Percentiles rank a stretch among this genome's conserved stretches.
These are phyloP conservation scores for Aphaenogaster floridana DNA, from an alignment of 1,140 invertebrate species.

Conservation along the genomic window DNA sequence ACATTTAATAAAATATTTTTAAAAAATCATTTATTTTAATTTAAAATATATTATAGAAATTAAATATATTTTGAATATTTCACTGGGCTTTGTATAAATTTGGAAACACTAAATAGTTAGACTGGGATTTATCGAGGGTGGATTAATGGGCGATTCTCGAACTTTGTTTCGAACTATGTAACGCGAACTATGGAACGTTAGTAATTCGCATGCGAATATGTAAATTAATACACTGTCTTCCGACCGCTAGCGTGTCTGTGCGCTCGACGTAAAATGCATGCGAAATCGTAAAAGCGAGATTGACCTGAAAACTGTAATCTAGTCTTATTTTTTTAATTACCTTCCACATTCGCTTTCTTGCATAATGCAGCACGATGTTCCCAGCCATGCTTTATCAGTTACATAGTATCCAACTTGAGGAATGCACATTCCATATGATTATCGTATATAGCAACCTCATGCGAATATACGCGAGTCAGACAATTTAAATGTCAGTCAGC, in stretches of 20 bases:
- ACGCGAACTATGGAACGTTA: not conserved
- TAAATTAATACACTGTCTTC: constrained; percentile 1
- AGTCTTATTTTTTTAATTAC: constrained; percentile 62
- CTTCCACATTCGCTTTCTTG: constrained; percentile 31
- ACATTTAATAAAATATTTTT: not conserved
- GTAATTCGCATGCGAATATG: not conserved
- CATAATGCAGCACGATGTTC: constrained; percentile 44
- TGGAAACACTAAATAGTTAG: not conserved
- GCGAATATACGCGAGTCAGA: not conserved
- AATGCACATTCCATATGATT: constrained; percentile 50
- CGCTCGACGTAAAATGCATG: not conserved
- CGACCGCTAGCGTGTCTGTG: not conserved
- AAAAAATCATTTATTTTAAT: not conserved
- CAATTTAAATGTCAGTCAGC: not conserved
- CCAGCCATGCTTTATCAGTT: constrained; percentile 57
- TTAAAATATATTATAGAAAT: too few species aligned
- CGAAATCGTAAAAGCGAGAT: constrained; percentile 10
- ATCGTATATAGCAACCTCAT: not conserved
- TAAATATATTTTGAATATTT: not conserved
- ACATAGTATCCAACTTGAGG: constrained; percentile 43
- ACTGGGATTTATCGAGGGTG: not conserved
- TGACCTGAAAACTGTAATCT: not conserved
- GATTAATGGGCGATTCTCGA: not conserved
- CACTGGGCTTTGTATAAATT: not conserved
- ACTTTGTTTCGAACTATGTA: not conserved